Conservation (phyloP, 2,113 vertebrate species). For the Nipponia nippon region DNA sequence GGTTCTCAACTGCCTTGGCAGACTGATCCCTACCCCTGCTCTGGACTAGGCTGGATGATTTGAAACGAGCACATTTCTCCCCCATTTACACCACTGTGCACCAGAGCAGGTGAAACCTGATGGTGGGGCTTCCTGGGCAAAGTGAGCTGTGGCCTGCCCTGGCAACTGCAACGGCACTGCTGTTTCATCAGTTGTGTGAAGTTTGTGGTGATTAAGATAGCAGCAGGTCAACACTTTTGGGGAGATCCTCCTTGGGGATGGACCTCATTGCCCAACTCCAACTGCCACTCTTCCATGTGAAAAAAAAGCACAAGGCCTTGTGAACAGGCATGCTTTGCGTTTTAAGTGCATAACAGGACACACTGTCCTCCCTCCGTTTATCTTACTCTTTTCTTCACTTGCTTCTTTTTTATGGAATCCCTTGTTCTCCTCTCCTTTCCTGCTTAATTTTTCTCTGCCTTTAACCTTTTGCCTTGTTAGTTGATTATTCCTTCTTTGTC, state of each 20-base stretch:
- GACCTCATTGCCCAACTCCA: background rate
- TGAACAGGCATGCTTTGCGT: background rate
- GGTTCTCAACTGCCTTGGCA: background rate
- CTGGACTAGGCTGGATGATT: background rate
- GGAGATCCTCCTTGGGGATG: background rate
- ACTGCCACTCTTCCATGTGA: background rate
- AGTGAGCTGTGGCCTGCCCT: background rate
- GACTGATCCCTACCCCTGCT: background rate
- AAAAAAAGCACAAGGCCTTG: background rate
- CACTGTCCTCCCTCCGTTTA: background rate
- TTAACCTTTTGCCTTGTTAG: background rate
- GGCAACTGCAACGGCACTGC: accelerated
- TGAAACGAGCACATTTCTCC: background rate
- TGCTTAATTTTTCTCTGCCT: background rate
- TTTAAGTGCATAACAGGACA: background rate
- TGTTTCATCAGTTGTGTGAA: background rate
- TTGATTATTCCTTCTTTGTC: background rate
- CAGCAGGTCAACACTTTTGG: background rate
- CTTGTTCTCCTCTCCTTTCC: background rate
- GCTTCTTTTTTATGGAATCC: background rate
- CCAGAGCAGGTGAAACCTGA: background rate
- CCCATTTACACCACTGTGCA: background rate
- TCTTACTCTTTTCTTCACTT: background rate
- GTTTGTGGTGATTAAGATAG: background rate
- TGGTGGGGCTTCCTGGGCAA: background rate